phyloP scores from a whole-genome alignment of 2,113 vertebrate species.

The Chamaea fasciata region DNA sequence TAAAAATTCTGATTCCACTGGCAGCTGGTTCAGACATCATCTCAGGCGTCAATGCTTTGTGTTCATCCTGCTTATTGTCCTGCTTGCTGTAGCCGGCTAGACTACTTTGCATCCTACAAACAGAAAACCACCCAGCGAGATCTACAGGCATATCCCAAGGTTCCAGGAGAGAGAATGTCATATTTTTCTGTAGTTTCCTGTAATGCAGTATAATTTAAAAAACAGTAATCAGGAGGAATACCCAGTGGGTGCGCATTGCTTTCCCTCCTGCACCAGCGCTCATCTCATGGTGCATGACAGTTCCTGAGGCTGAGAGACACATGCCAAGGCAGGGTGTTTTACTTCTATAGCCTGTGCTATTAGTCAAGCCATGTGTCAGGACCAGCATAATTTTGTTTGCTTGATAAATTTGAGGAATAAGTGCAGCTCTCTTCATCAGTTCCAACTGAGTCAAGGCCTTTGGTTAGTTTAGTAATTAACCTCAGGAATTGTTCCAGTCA shows the following conservation, averaged over 20 bases:
- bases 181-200: neutral
- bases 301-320: neutral
- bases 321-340: neutral
- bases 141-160: neutral
- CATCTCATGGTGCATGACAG: neutral
- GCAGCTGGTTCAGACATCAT: neutral
- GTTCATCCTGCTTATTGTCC: neutral
- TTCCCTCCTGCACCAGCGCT: neutral
- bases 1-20: neutral
- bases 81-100: neutral
- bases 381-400: constrained; percentile 6
- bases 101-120: neutral
- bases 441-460: constrained; percentile 14
- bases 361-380: neutral
- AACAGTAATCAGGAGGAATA: neutral
- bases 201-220: neutral
- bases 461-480: constrained; percentile 53
- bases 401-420: neutral
- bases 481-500: constrained; percentile 20
- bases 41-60: neutral
- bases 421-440: neutral
- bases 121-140: neutral
- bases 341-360: neutral
- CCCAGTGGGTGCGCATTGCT: neutral
- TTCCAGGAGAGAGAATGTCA: neutral